Conservation (phyloP, 2,797 vertebrate genomes). For the Chlorospingus flavigularis region DNA sequence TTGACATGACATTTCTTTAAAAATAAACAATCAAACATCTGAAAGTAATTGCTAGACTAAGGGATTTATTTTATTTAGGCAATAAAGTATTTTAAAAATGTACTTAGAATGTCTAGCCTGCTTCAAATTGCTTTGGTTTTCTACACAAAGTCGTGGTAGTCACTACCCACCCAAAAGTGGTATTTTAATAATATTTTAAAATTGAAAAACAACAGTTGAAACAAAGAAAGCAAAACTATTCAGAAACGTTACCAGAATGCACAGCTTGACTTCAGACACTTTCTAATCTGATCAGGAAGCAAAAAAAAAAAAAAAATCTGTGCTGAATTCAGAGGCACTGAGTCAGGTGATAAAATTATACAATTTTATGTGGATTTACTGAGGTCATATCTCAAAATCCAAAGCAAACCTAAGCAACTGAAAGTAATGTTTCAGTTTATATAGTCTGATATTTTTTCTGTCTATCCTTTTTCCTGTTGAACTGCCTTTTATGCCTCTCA, state of each 20-base stretch:
- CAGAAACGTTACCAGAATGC: not conserved
- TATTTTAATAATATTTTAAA: slow-evolving; percentile 49
- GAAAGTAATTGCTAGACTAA: slow-evolving; percentile 57
- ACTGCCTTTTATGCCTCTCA: not conserved
- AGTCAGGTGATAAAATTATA: slow-evolving; percentile 1
- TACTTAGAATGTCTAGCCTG: slow-evolving; percentile 21
- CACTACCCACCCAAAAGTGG: slow-evolving; percentile 19
- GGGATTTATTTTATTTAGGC: slow-evolving; percentile 62
- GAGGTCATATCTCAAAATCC: not conserved
- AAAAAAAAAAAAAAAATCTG: not conserved
- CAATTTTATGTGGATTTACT: not conserved
- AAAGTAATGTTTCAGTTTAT: not conserved
- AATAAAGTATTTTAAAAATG: slow-evolving; percentile 64
- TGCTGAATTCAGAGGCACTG: not conserved
- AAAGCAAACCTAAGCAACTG: not conserved
- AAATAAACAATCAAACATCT: slow-evolving; percentile 53
- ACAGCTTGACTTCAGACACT: not conserved
- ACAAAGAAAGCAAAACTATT: not conserved
- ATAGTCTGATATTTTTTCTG: not conserved
- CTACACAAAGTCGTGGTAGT: not conserved
- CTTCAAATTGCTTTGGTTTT: slow-evolving; percentile 35
- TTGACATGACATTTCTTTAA: slow-evolving; percentile 32
- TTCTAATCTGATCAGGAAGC: not conserved
- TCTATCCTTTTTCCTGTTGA: not conserved
- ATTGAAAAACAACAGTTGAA: not conserved